A percentile compares a stretch with the other conserved stretches of the same genome.
phyloP scores from a whole-genome alignment of 1,140 invertebrate genomes.

The Drosophila pruinosa region DNA sequence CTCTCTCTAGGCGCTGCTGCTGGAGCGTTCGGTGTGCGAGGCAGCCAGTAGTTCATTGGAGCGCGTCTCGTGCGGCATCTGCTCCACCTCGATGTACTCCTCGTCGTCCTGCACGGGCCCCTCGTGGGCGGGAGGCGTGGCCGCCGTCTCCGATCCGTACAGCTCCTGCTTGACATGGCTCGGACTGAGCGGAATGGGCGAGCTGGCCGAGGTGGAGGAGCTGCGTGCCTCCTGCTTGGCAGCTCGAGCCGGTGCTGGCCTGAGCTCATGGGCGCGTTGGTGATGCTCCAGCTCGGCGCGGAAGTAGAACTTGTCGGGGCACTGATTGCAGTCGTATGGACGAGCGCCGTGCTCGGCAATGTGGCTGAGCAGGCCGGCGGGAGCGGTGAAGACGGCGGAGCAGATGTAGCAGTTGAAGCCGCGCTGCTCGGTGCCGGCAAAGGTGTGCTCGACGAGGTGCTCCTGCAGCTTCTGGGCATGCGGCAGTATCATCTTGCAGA shows the following conservation, averaged over 20 bases:
- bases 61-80: conserved; percentile 62
- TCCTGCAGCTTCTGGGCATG: conserved; percentile 88
- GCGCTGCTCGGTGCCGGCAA: conserved; percentile 89
- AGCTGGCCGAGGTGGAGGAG: conserved; percentile 13
- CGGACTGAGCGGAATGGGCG: conserved; percentile 28
- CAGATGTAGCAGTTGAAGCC: conserved; percentile 95
- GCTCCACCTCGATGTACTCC: conserved; percentile 82
- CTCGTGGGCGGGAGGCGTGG: conserved; percentile 9
- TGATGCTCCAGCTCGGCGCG: conserved; percentile 95
- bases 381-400: conserved; percentile 92
- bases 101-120: conserved; percentile 60
- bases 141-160: conserved; percentile 51
- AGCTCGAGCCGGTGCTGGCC: not conserved
- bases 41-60: conserved; percentile 17
- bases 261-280: conserved; percentile 65
- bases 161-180: conserved; percentile 68
- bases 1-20: conserved; percentile 56
- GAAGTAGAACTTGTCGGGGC: conserved; percentile 95
- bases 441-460: conserved; percentile 96
- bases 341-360: conserved; percentile 92
- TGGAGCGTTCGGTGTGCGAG: conserved; percentile 51
- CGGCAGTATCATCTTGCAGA: conserved; percentile 78
- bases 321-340: conserved; percentile 93
- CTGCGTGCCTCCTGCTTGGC: conserved; percentile 41
- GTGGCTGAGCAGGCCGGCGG: conserved; percentile 91